phyloP scores from a whole-genome alignment of 2,797 vertebrate species.

The Enteromius mattozi region DNA sequence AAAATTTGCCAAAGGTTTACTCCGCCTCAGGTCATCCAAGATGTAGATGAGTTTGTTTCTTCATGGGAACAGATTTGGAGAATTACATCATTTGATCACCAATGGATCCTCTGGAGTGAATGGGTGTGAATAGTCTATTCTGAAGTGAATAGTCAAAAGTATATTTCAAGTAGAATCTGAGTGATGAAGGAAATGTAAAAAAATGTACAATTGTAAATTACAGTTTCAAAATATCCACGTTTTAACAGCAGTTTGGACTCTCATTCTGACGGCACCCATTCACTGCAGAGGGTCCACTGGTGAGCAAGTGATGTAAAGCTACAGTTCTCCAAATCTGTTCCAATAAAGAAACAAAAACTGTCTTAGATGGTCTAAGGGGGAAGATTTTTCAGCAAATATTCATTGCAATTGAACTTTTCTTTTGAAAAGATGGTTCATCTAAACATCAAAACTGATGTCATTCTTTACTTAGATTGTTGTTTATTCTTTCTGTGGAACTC shows the following conservation, averaged over 20 bases:
- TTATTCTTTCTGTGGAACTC: not conserved
- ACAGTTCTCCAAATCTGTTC: not conserved
- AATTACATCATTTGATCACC: not conserved
- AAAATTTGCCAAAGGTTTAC: not conserved
- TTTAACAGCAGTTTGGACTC: not conserved
- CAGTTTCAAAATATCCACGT: not conserved
- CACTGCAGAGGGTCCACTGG: not conserved
- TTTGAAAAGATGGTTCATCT: not conserved
- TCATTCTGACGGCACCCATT: not conserved
- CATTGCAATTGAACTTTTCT: not conserved
- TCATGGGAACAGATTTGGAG: not conserved
- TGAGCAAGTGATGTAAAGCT: not conserved
- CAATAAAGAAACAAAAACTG: not conserved
- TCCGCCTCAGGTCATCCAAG: not conserved
- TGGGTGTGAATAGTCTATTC: not conserved
- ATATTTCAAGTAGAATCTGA: not conserved
- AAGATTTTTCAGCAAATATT: not conserved
- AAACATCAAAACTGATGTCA: constrained; percentile 10
- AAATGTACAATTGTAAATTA: not conserved
- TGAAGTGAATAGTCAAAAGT: too few species aligned
- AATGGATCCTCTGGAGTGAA: not conserved
- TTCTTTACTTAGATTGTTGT: not conserved
- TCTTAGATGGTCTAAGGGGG: not conserved
- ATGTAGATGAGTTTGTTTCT: not conserved
- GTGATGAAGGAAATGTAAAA: not conserved